Conservation (phyloP, 2,113 vertebrate species). For the Carassius carassius region DNA sequence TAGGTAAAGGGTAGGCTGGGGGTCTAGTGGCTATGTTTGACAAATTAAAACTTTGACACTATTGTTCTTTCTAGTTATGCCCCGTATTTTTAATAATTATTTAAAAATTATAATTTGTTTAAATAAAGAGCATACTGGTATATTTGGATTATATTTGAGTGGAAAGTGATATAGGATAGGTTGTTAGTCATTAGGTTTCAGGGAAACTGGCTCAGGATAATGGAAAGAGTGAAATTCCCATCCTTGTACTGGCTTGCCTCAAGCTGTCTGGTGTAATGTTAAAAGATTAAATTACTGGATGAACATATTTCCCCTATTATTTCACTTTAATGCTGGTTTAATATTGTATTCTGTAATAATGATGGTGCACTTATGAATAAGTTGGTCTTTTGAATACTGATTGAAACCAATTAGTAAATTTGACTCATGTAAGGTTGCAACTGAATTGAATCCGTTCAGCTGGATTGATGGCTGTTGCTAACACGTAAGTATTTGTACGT, state of each 20-base stretch:
- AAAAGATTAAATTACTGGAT: conserved; percentile 1
- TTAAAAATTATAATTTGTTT: not conserved
- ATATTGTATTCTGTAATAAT: not conserved
- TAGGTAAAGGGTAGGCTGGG: not conserved
- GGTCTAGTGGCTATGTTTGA: not conserved
- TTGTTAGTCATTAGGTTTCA: conserved; percentile 33
- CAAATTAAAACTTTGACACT: not conserved
- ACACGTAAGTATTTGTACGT: too few species aligned
- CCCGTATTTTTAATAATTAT: not conserved
- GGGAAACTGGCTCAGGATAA: conserved; percentile 10
- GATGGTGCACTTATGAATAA: not conserved
- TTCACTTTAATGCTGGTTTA: not conserved
- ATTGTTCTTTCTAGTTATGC: not conserved
- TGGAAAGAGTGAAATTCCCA: conserved; percentile 15
- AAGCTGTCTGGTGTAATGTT: conserved; percentile 24
- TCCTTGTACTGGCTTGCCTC: conserved; percentile 1
- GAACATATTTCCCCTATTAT: not conserved
- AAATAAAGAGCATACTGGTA: not conserved
- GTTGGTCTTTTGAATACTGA: not conserved
- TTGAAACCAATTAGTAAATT: not conserved
- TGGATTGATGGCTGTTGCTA: not conserved
- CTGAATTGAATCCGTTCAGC: not conserved
- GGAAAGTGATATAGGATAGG: conserved; percentile 18
- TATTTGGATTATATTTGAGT: conserved; percentile 1
- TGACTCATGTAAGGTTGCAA: not conserved